Evolutionary conservation across 2,113 vertebrate genomes (phyloP).

Genomic region (Syngnathoides biaculeatus): DNA sequence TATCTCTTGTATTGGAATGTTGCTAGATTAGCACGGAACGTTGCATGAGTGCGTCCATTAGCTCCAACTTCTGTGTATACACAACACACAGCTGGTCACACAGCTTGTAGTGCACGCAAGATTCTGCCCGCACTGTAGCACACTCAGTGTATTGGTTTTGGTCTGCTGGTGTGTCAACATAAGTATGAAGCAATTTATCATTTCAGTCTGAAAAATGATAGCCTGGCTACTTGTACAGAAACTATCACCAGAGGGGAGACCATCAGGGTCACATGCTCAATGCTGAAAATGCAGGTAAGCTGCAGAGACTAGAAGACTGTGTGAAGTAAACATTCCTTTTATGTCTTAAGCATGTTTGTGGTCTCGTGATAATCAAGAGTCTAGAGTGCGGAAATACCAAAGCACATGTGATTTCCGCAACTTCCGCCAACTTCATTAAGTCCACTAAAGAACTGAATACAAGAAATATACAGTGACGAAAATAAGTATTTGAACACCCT

Average conservation of each 20-base stretch:
- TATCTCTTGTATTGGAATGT: not conserved
- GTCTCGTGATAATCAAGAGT: not conserved
- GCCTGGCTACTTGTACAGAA: slow-evolving; percentile 46
- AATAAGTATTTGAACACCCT: too few relatives aligned
- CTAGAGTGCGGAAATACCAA: not conserved
- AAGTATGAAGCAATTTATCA: slow-evolving; percentile 31
- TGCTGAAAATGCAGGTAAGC: too few relatives aligned
- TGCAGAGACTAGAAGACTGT: too few relatives aligned
- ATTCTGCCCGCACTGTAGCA: not conserved
- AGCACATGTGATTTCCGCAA: not conserved
- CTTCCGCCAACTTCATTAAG: not conserved
- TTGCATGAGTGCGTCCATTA: slow-evolving; percentile 11
- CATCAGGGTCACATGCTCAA: slow-evolving; percentile 9
- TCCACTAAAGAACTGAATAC: not conserved
- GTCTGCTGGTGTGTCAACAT: slow-evolving; percentile 24
- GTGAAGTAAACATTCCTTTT: too few relatives aligned
- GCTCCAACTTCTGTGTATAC: slow-evolving; percentile 16
- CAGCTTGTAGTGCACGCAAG: slow-evolving; percentile 5
- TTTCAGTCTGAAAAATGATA: slow-evolving; percentile 20
- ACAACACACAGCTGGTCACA: slow-evolving; percentile 2
- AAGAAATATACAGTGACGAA: too few relatives aligned
- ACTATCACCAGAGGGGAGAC: slow-evolving; percentile 24
- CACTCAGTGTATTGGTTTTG: slow-evolving; percentile 13
- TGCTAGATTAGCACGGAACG: not conserved
- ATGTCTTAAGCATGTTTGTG: not conserved